A percentile compares a stretch with the other conserved stretches of the same genome.
Conservation (phyloP, 2,797 vertebrate species). For the Percopsis omiscomaycus region DNA sequence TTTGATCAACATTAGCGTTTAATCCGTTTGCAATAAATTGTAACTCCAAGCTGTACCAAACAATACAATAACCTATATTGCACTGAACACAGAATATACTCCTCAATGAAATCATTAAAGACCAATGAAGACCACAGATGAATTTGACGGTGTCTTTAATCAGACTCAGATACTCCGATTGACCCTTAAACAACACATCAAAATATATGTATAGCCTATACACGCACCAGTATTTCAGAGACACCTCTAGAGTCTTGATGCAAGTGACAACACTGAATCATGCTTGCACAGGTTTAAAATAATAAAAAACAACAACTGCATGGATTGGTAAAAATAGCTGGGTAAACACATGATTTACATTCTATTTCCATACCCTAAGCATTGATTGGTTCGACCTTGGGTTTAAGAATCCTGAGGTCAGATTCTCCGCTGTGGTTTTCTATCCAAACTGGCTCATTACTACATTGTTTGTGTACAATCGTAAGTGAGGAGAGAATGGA, state of each 20-base stretch:
- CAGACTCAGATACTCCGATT: constrained; percentile 60
- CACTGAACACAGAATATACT: too few species aligned
- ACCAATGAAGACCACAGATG: constrained; percentile 22
- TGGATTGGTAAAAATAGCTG: constrained; percentile 29
- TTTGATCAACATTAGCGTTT: too few species aligned
- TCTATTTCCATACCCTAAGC: constrained; percentile 6
- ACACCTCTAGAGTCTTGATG: constrained; percentile 44
- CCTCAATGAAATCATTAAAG: too few species aligned
- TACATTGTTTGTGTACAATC: constrained; percentile 55
- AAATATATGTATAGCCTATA: constrained; percentile 70
- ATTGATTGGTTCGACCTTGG: constrained; percentile 5
- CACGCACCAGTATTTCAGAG: constrained; percentile 58
- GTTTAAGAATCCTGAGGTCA: background rate
- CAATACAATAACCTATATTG: too few species aligned
- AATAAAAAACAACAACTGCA: constrained; percentile 22
- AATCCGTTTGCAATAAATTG: too few species aligned
- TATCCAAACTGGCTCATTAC: constrained; percentile 19
- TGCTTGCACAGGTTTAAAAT: constrained; percentile 46
- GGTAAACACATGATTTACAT: constrained; percentile 25
- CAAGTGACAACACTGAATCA: constrained; percentile 43
- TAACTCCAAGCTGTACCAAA: too few species aligned
- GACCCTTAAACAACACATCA: constrained; percentile 62
- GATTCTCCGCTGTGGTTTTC: background rate
- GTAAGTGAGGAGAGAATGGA: constrained; percentile 35
- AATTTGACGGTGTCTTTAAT: constrained; percentile 71